Conservation (phyloP, 1,140 invertebrate genomes). For the Drosophila lacertosa region DNA sequence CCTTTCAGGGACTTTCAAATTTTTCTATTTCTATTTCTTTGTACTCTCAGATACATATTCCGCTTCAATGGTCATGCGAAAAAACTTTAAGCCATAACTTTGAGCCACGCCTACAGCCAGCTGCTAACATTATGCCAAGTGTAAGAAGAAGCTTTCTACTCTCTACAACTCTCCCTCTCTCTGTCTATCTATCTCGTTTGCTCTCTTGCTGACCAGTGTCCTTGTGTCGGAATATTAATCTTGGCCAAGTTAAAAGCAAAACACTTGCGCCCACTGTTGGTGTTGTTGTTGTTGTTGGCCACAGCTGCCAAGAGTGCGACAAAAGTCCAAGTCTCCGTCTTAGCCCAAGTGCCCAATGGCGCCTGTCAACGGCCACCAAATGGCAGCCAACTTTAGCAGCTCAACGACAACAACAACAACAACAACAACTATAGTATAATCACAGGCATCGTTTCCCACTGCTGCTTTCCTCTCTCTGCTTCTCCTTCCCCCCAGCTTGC, state of each 20-base stretch:
- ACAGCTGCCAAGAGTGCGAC: slow-evolving; percentile 73
- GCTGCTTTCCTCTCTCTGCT: not conserved
- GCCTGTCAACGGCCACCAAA: slow-evolving; percentile 43
- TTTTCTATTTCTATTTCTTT: not conserved
- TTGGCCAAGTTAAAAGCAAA: slow-evolving; percentile 67
- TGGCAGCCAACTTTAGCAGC: slow-evolving; percentile 35
- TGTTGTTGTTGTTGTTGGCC: slow-evolving; percentile 49
- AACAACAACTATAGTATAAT: slow-evolving; percentile 34
- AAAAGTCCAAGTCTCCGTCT: slow-evolving; percentile 41
- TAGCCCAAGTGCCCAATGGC: slow-evolving; percentile 48
- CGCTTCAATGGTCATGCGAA: slow-evolving; percentile 21
- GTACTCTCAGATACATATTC: slow-evolving; percentile 10
- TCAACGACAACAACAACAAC: slow-evolving; percentile 22
- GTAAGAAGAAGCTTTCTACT: too few relatives aligned
- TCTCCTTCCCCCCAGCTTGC: not conserved
- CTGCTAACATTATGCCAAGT: slow-evolving; percentile 56
- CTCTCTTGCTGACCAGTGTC: slow-evolving; percentile 29
- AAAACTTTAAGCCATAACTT: slow-evolving; percentile 65
- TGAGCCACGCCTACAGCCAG: slow-evolving; percentile 39
- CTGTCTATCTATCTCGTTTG: not conserved
- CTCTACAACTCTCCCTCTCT: not conserved
- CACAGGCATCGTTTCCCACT: slow-evolving; percentile 9
- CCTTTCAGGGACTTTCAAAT: slow-evolving; percentile 9
- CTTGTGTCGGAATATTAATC: slow-evolving; percentile 46
- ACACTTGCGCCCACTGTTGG: slow-evolving; percentile 68